phyloP scores from a whole-genome alignment of 1,140 invertebrate species.

The Streblospio benedicti region DNA sequence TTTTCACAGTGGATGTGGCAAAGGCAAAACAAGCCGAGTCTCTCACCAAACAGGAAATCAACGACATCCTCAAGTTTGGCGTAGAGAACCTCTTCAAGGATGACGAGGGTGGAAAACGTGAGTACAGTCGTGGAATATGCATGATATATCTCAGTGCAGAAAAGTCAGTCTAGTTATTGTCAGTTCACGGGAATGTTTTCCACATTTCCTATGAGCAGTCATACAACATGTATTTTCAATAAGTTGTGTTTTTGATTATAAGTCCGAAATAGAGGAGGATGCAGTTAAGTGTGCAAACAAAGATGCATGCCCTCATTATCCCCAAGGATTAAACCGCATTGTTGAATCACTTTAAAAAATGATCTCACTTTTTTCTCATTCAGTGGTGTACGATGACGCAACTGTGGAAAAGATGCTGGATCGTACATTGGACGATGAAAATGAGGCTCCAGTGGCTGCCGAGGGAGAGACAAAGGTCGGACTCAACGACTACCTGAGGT shows the following conservation, averaged over 20 bases:
- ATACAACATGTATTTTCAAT: too few species aligned
- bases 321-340: too few species aligned
- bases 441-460: constrained; percentile 49
- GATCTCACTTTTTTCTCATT: neutral
- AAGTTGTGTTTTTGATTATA: too few species aligned
- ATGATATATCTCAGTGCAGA: neutral
- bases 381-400: constrained; percentile 91
- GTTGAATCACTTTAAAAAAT: too few species aligned
- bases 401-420: constrained; percentile 84
- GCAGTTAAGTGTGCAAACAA: too few species aligned
- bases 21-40: constrained; percentile 46
- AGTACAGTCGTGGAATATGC: constrained; percentile 35
- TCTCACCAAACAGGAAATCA: constrained; percentile 94
- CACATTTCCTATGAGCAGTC: too few species aligned
- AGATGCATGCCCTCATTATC: too few species aligned
- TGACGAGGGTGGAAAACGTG: constrained; percentile 27
- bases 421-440: constrained; percentile 52
- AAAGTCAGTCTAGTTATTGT: too few species aligned
- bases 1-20: constrained; percentile 72
- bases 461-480: constrained; percentile 95
- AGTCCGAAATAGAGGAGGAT: too few species aligned
- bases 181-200: too few species aligned
- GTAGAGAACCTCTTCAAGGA: constrained; percentile 92
- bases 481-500: constrained; percentile 95
- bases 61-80: constrained; percentile 92